Percentiles rank a stretch among this genome's conserved stretches.
phyloP scores from a whole-genome alignment of 2,888 invertebrate genomes.

The Silvanus unidentatus region DNA sequence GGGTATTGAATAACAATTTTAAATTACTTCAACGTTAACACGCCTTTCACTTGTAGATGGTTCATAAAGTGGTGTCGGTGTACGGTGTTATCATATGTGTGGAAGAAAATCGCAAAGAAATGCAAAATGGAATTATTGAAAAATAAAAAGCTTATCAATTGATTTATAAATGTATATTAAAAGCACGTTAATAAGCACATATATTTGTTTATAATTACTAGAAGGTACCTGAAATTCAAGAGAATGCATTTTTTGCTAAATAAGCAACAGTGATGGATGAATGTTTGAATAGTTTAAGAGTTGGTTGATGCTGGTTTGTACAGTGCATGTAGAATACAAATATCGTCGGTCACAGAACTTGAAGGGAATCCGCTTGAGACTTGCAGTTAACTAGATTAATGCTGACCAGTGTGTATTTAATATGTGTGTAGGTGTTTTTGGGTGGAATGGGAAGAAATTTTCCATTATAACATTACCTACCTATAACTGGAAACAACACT shows the following conservation, averaged over 20 bases:
- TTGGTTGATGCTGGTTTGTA: too few species aligned
- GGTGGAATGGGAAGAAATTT: too few species aligned
- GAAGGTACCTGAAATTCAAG: too few species aligned
- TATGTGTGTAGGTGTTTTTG: conserved; percentile 7
- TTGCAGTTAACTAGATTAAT: conserved; percentile 16
- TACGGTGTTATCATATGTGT: neutral
- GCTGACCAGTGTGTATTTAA: conserved; percentile 9
- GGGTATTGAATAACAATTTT: too few species aligned
- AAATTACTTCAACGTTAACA: neutral
- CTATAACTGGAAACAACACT: too few species aligned
- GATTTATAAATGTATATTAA: too few species aligned
- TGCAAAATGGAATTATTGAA: too few species aligned
- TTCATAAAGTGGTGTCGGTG: neutral
- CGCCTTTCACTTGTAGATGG: conserved; percentile 2
- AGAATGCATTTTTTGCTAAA: too few species aligned
- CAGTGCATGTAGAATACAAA: conserved; percentile 18
- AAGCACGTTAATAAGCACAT: too few species aligned
- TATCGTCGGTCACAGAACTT: conserved; percentile 17
- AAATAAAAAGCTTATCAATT: too few species aligned
- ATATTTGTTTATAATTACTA: too few species aligned
- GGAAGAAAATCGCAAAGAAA: conserved; percentile 1
- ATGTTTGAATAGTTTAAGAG: conserved; percentile 29
- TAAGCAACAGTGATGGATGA: conserved; percentile 29
- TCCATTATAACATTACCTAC: too few species aligned
- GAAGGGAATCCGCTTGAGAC: conserved; percentile 22